Base-by-base conservation (phyloP, 2,113 vertebrate species). In the Rutilus rutilus region DNA sequence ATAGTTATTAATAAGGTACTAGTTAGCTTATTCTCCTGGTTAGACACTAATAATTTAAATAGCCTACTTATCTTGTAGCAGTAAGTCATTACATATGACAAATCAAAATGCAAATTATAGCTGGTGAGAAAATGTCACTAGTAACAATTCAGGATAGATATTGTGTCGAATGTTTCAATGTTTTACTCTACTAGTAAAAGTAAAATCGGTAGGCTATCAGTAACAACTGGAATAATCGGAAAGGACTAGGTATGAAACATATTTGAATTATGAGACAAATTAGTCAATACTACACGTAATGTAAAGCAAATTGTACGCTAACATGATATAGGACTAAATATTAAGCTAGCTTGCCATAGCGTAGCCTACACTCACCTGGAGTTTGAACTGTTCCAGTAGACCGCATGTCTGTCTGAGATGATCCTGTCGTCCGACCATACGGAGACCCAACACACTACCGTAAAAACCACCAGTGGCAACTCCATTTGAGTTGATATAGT, bases 371-470 rank as follows among this genome's bases (percentile, higher is more conserved):
- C 94, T 92, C 86, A 95, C 95, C 94, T 95, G 92, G 94, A 92
- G 80, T 95, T 95, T 82, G 95, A 94, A 91, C 94, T 95, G 94
- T 95, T 95, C 95, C 95, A 95, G 92, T 95, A 95, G 86, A 95
- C 95, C 15, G 93, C 89, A 84, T 95, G 94, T 91, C 94, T 91
- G 90, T 95, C 95, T 77, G 95, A 94, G 73, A 94, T 92, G 91
- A 95, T 94, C 93, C 94, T 94, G 91, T 95, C 95, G 89, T 95
- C 95, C 50, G 94, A 91, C 92, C 94, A 93, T 81, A 93, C 94
- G 79, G 90, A 93, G 67, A 92, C 90, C 92, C 92, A 93, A 87
- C 92, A 94, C 92, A 94, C 89, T 85, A 93, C 14, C 87, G 88
- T 90, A 86, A 95, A 91, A 88, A 94, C 39, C 92, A 94, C 62